Percentiles rank a stretch among this genome's conserved stretches.
Conservation (phyloP, 2,797 vertebrate species). For the Xiphorhynchus erythropygius region DNA sequence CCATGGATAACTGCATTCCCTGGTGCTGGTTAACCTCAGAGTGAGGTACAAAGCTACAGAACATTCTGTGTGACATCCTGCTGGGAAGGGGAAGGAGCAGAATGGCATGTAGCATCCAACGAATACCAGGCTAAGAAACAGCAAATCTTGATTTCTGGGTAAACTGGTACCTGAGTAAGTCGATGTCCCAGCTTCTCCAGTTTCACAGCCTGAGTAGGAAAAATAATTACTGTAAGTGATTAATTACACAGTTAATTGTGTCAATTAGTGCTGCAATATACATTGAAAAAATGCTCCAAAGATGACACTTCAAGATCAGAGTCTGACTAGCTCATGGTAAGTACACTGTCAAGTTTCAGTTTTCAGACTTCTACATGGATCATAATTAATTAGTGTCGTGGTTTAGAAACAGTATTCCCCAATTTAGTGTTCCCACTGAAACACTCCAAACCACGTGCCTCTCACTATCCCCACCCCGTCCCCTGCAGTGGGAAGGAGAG, state of each 20-base stretch:
- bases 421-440: neutral
- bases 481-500: neutral
- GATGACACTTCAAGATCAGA: neutral
- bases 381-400: neutral
- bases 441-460: neutral
- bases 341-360: neutral
- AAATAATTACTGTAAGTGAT: neutral
- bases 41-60: neutral
- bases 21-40: neutral
- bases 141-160: neutral
- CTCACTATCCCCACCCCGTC: neutral
- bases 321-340: neutral
- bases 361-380: neutral
- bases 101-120: neutral
- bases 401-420: neutral
- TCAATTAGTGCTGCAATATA: neutral
- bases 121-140: neutral
- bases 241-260: neutral
- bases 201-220: neutral
- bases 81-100: neutral
- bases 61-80: neutral
- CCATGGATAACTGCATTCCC: neutral
- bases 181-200: neutral
- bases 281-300: neutral
- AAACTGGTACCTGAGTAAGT: neutral